phyloP scores from a whole-genome alignment of 2,888 invertebrate genomes.

The Sepioteuthis lessoniana region DNA sequence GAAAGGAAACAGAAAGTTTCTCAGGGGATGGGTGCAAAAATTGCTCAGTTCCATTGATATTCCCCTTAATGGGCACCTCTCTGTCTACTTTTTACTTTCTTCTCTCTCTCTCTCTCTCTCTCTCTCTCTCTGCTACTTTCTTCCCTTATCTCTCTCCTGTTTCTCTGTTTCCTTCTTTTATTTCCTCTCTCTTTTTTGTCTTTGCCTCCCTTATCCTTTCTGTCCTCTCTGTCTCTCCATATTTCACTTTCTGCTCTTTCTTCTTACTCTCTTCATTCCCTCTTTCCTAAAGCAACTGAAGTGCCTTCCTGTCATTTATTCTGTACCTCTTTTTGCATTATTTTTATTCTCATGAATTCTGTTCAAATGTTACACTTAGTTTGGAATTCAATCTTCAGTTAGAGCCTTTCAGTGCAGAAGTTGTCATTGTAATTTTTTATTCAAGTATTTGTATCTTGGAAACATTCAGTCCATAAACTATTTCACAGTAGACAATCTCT shows the following conservation, averaged over 20 bases:
- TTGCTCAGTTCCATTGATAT: no score
- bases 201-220: no score
- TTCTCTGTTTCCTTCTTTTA: background rate
- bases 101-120: background rate
- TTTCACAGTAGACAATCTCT: background rate
- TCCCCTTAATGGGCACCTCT: background rate
- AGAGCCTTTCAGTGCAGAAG: background rate
- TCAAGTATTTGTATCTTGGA: background rate
- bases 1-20: no score
- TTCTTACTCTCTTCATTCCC: no score
- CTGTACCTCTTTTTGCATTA: background rate
- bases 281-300: no score
- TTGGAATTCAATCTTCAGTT: background rate
- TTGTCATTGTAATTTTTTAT: background rate
- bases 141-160: background rate
- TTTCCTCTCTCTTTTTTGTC: background rate
- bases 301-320: background rate
- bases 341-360: background rate
- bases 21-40: no score
- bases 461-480: background rate
- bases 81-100: background rate
- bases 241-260: no score
- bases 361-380: background rate
- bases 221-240: no score
- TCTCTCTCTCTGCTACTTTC: no score